A percentile compares a stretch with the other conserved stretches of the same genome.
Evolutionary conservation across 2,797 vertebrate species (phyloP).

Genomic region (Caiman crocodilus): DNA sequence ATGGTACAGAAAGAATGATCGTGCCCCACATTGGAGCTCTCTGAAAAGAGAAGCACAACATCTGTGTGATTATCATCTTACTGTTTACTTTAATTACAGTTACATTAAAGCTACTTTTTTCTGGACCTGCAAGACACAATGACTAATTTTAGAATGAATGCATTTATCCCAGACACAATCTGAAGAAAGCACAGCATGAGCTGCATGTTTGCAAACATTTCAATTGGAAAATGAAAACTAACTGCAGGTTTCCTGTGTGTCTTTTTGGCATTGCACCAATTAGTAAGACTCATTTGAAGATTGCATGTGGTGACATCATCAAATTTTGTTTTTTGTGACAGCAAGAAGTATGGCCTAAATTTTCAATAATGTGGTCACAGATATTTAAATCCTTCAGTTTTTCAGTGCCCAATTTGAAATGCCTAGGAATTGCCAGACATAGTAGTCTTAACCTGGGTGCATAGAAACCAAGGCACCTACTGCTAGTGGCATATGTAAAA

Average conservation of each 20-base stretch:
- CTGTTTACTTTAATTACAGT: neutral
- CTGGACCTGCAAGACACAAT: neutral
- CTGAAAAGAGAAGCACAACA: neutral
- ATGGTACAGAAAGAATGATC: neutral
- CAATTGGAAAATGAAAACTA: conserved; percentile 45
- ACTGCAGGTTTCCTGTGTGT: conserved; percentile 17
- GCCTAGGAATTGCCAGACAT: accelerated
- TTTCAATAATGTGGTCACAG: neutral
- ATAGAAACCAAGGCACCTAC: neutral
- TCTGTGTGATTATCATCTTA: neutral
- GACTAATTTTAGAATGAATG: neutral
- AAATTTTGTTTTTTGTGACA: neutral
- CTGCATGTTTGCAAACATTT: conserved; percentile 8
- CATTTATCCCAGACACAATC: neutral
- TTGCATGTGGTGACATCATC: neutral
- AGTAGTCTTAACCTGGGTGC: neutral
- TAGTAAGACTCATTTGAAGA: neutral
- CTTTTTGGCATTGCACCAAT: neutral
- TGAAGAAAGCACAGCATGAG: neutral
- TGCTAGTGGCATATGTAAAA: neutral
- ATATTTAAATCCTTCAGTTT: neutral
- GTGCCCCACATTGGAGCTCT: neutral
- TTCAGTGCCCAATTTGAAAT: neutral
- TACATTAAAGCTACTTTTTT: neutral
- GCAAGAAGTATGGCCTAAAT: neutral